A percentile compares a stretch with the other conserved stretches of the same genome.
Evolutionary conservation across 2,113 vertebrate genomes (phyloP).

Genomic region (Daboia siamensis): DNA sequence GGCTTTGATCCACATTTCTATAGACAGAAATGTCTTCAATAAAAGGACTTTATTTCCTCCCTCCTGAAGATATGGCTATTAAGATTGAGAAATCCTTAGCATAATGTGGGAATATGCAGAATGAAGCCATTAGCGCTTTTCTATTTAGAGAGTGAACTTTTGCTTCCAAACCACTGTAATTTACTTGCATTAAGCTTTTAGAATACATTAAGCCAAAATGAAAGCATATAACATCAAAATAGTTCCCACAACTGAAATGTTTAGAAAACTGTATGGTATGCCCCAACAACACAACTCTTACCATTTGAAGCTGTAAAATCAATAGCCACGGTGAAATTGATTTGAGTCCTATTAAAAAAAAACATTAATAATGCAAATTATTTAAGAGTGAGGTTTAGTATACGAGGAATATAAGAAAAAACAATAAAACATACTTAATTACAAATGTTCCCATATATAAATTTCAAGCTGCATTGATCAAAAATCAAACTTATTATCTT

Average conservation of each 20-base stretch:
- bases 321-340: constrained; percentile 98
- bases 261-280: neutral
- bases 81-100: neutral
- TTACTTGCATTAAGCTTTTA: neutral
- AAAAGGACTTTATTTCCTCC: neutral
- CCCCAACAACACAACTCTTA: constrained; percentile 68
- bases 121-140: neutral
- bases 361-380: constrained; percentile 41
- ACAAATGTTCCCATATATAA: neutral
- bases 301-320: constrained; percentile 98
- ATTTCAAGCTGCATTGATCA: constrained; percentile 23
- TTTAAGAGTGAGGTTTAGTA: neutral
- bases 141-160: neutral
- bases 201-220: neutral
- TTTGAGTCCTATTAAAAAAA: constrained; percentile 88
- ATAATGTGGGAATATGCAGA: neutral
- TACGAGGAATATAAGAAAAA: neutral
- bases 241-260: neutral
- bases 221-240: neutral
- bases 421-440: neutral
- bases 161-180: neutral
- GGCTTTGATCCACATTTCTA: neutral
- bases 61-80: neutral
- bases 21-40: neutral
- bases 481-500: neutral